Evolutionary conservation across 2,888 invertebrate species (phyloP).

Genomic region (Parnassius smintheus): DNA sequence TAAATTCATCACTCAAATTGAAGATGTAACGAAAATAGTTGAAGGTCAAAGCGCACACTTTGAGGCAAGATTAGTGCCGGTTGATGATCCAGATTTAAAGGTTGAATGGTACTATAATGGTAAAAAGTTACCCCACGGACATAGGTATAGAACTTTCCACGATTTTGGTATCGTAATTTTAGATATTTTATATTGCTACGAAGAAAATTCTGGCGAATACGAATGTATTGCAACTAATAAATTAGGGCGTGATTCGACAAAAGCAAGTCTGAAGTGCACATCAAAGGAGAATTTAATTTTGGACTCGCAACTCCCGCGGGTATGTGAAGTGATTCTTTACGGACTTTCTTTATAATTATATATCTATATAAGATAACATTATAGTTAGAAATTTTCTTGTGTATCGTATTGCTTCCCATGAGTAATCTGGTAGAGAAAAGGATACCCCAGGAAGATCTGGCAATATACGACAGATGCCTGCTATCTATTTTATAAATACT

Average conservation of each 20-base stretch:
- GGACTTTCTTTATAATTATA: too few species aligned
- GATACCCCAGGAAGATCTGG: too few species aligned
- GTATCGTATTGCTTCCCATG: too few species aligned
- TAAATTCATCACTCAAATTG: constrained; percentile 93
- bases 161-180: constrained; percentile 98
- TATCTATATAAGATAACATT: too few species aligned
- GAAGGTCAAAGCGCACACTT: constrained; percentile 98
- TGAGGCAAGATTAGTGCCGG: constrained; percentile 95
- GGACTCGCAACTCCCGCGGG: constrained; percentile 95
- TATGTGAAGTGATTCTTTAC: constrained; percentile 55
- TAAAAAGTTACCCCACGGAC: constrained; percentile 94
- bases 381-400: too few species aligned
- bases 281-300: constrained; percentile 94
- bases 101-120: constrained; percentile 98
- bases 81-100: constrained; percentile 95
- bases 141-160: constrained; percentile 98
- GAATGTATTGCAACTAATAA: constrained; percentile 97
- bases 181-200: constrained; percentile 97
- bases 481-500: too few species aligned
- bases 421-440: too few species aligned
- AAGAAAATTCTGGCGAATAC: constrained; percentile 96
- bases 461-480: too few species aligned
- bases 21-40: constrained; percentile 90
- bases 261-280: constrained; percentile 91
- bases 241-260: constrained; percentile 92